These are phyloP conservation scores for Montipora efflorescens DNA, from an alignment of 64 coral and sea anemone genomes.

Conservation along the genomic window DNA sequence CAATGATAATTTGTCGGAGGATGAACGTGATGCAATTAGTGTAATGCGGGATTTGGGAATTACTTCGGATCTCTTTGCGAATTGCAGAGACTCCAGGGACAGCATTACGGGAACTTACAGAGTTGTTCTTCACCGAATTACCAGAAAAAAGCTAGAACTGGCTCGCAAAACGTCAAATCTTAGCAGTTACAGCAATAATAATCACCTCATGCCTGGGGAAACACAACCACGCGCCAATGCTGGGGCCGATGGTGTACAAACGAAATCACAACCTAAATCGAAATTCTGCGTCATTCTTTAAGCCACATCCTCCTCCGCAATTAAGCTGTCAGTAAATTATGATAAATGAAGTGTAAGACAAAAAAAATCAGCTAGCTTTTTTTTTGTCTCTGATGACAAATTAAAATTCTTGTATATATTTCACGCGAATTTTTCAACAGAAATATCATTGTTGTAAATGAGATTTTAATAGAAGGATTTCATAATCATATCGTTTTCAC, in stretches of 20 bases:
- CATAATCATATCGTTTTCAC: not conserved
- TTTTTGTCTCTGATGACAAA: not conserved
- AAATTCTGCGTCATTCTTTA: constrained; percentile 98
- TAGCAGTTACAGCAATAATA: constrained; percentile 72
- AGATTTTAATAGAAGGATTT: constrained; percentile 20
- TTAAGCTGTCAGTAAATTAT: not conserved
- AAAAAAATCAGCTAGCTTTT: not conserved
- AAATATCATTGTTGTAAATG: constrained; percentile 2
- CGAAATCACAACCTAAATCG: constrained; percentile 78
- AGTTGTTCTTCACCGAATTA: constrained; percentile 91
- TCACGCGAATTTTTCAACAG: not conserved
- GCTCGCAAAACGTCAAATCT: constrained; percentile 81
- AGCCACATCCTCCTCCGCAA: not conserved
- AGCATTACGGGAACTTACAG: constrained; percentile 94
- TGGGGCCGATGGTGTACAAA: not conserved
- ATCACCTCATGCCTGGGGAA: not conserved
- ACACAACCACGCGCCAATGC: constrained; percentile 24
- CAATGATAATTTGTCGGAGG: constrained; percentile 51
- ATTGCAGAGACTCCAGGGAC: constrained; percentile 79
- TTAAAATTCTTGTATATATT: not conserved
- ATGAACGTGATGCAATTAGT: constrained; percentile 82
- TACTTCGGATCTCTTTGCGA: constrained; percentile 66
- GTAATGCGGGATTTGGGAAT: constrained; percentile 82
- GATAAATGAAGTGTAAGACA: not conserved
- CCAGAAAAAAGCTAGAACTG: constrained; percentile 80